Evolutionary conservation across 2,888 invertebrate species (phyloP), one percentile per base, ranked within the genome.

Genomic region (Xestia c-nigrum): DNA sequence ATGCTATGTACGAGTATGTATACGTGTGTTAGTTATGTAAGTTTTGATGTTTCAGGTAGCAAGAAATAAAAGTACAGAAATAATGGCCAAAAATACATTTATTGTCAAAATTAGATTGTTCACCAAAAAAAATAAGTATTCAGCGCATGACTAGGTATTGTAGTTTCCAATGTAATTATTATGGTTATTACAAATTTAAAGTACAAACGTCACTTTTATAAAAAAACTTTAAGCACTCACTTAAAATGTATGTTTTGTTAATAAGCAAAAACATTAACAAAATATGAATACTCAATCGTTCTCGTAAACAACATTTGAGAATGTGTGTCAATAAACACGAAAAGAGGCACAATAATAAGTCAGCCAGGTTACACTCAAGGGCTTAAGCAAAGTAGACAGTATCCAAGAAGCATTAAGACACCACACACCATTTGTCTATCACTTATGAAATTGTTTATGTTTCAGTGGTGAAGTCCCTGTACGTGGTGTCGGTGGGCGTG

Each of bases 401-500:
- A 50, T 50, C 6, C 50, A 57, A 24, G 14, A 5, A 57, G 57
- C 19, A 19, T 7, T 50, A 50, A 6, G 50, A 50, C 3, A 50
- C 21, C 21, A 7, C 19, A 50, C 19, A 46, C 43, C n/a, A n/a
- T 43, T 57, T 57, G 5, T 5, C 24, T 21, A 10, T 19, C 9
- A 31, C 19, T 9, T 19, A 9, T 7, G 12, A 14, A 52, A 16
- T 52, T 70, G 38, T 31, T 4, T 12, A 10, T 81, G 19, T 61
- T 75, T 73, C 97, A 97, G 99, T 98, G 71, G 97, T 98, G 47
- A 99, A 99, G 94, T 98, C n/a, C n/a, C n/a, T n/a, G n/a, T n/a
- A n/a, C 98, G 94, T 99, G 38, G 98, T 99, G 9, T 98, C 98
- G 0, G 96, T 99, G 72, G 98, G 98, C 0, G 98, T 99, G 3